Percentiles rank a stretch among this genome's conserved stretches.
phyloP scores from a whole-genome alignment of 64 coral and sea anemone genomes.

The Porites lutea region DNA sequence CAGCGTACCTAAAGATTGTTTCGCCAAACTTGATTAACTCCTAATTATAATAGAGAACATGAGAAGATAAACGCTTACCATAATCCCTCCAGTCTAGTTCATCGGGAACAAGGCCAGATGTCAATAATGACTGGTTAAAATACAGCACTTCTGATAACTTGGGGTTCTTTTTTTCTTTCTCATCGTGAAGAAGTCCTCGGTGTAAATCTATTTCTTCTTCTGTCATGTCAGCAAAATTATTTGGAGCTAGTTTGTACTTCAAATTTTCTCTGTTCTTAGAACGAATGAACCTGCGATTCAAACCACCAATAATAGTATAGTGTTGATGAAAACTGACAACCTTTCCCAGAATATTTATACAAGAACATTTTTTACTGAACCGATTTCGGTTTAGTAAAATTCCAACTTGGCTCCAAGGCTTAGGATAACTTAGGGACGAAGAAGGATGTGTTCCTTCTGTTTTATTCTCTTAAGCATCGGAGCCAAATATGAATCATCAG shows the following conservation, averaged over 20 bases:
- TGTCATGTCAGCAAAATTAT: conserved; percentile 82
- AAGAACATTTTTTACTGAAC: no score
- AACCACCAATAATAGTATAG: no score
- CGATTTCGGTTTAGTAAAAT: no score
- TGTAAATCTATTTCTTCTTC: conserved; percentile 61
- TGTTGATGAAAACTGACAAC: no score
- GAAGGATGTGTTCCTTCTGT: no score
- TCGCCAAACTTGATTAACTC: no score
- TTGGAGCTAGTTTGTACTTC: conserved; percentile 80
- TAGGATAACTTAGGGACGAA: no score
- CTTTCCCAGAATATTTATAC: no score
- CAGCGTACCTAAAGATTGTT: no score
- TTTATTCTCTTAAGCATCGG: no score
- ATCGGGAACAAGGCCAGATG: conserved; percentile 26
- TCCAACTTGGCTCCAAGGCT: no score
- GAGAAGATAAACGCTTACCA: conserved; percentile 30
- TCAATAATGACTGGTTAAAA: conserved; percentile 1
- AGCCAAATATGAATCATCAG: no score
- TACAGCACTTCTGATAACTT: conserved; percentile 27
- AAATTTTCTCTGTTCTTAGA: conserved; percentile 90
- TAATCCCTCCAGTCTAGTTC: conserved; percentile 93
- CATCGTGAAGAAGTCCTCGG: conserved; percentile 74
- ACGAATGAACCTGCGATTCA: conserved; percentile 74
- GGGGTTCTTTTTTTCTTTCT: neutral
- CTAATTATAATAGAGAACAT: neutral